These are phyloP conservation scores for Biston stratarius DNA, from an alignment of 2,888 invertebrate genomes.

Conservation along the genomic window DNA sequence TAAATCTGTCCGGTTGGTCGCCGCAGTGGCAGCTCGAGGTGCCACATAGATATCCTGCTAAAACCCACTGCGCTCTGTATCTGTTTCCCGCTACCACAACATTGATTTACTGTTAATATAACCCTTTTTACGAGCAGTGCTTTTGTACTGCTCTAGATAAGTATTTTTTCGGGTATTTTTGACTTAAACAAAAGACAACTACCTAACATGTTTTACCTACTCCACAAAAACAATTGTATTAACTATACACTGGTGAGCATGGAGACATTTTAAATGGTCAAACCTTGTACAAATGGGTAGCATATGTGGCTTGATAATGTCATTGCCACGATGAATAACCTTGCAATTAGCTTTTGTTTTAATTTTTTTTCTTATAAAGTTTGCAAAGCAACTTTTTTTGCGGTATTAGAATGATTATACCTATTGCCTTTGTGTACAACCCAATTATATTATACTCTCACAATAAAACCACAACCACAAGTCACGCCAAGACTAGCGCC, in stretches of 20 bases:
- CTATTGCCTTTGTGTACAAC: not conserved
- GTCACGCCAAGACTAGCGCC: slow-evolving; percentile 59
- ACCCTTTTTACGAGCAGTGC: slow-evolving; percentile 20
- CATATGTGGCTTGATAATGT: no score
- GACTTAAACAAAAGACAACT: no score
- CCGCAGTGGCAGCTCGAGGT: slow-evolving; percentile 47
- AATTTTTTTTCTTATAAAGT: no score
- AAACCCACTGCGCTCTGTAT: slow-evolving; percentile 49
- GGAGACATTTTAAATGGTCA: no score
- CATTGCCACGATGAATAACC: no score
- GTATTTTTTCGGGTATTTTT: no score
- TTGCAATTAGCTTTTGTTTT: no score
- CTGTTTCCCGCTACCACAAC: slow-evolving; percentile 58
- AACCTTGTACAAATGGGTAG: no score
- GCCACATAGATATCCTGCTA: slow-evolving; percentile 52
- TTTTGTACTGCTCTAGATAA: not conserved
- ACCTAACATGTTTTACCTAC: no score
- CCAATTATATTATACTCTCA: slow-evolving; percentile 5
- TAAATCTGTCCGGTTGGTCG: slow-evolving; percentile 68
- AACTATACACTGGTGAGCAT: no score
- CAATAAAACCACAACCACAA: slow-evolving; percentile 45
- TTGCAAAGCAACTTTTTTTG: no score
- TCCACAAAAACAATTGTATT: no score
- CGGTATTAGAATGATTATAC: not conserved
- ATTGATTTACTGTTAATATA: slow-evolving; percentile 62